Percentiles rank a stretch among this genome's conserved stretches.
phyloP scores from a whole-genome alignment of 1,140 invertebrate genomes.

The Cheumatopsyche charites region DNA sequence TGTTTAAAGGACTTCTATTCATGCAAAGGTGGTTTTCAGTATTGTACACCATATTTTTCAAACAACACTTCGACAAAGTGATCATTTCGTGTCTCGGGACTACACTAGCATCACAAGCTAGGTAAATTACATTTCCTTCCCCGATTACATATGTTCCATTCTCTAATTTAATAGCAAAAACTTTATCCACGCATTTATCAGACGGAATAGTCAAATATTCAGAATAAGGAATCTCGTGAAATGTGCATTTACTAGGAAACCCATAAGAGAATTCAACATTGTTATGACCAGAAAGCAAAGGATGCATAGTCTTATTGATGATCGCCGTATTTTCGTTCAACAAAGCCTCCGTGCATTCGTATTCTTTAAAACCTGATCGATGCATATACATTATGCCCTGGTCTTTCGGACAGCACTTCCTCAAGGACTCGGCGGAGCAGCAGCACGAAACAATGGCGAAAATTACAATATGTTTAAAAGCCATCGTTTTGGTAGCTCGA shows the following conservation, averaged over 20 bases:
- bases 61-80: constrained; percentile 40
- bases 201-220: constrained; percentile 5
- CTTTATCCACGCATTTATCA: constrained; percentile 37
- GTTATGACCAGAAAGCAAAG: constrained; percentile 14
- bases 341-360: background rate
- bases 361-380: background rate
- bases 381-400: background rate
- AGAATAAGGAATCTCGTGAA: no score
- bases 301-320: constrained; percentile 19
- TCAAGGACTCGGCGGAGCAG: background rate
- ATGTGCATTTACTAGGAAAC: constrained; percentile 32
- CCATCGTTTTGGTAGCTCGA: no score
- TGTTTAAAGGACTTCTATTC: background rate
- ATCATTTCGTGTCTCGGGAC: background rate
- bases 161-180: constrained; percentile 5
- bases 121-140: constrained; percentile 19
- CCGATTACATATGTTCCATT: background rate
- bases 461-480: no score
- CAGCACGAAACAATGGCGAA: no score
- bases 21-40: constrained; percentile 34
- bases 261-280: constrained; percentile 14
- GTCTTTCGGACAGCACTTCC: constrained; percentile 29
- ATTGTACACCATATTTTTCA: constrained; percentile 37
- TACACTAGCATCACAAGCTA: constrained; percentile 8
- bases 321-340: constrained; percentile 19